Evolutionary conservation across 2,888 invertebrate species (phyloP).

Genomic region (Eretmocerus hayati): DNA sequence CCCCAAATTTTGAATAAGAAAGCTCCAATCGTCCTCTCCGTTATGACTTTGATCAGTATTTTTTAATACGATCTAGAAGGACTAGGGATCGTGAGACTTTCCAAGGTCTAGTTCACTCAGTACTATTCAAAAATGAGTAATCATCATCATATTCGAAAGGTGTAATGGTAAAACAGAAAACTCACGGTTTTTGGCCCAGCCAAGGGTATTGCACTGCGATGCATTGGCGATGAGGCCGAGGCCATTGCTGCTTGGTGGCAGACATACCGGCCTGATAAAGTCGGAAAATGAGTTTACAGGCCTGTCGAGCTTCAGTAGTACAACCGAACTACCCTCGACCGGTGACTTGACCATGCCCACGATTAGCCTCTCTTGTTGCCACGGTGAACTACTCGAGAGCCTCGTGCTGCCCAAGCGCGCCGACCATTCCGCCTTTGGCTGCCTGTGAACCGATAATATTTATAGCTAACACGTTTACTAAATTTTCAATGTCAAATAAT

Average conservation of each 20-base stretch:
- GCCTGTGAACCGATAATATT: conserved; percentile 49
- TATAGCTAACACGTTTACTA: too few relatives aligned
- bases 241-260: conserved; percentile 57
- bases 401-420: conserved; percentile 72
- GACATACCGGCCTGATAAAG: conserved; percentile 75
- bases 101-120: too few relatives aligned
- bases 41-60: too few relatives aligned
- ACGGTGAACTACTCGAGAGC: conserved; percentile 72
- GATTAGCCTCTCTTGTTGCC: conserved; percentile 79
- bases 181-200: conserved; percentile 75
- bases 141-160: too few relatives aligned
- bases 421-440: conserved; percentile 82
- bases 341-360: conserved; percentile 85
- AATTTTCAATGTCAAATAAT: too few relatives aligned
- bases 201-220: conserved; percentile 71
- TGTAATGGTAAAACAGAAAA: too few relatives aligned
- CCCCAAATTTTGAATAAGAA: too few relatives aligned
- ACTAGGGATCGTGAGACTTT: too few relatives aligned
- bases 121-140: too few relatives aligned
- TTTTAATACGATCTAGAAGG: too few relatives aligned
- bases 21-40: too few relatives aligned
- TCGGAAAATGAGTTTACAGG: conserved; percentile 66
- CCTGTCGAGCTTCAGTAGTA: conserved; percentile 71
- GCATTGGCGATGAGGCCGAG: conserved; percentile 40
- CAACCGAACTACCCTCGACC: conserved; percentile 80